phyloP scores from a whole-genome alignment of 2,888 invertebrate genomes.

The Octonoba sinensis region DNA sequence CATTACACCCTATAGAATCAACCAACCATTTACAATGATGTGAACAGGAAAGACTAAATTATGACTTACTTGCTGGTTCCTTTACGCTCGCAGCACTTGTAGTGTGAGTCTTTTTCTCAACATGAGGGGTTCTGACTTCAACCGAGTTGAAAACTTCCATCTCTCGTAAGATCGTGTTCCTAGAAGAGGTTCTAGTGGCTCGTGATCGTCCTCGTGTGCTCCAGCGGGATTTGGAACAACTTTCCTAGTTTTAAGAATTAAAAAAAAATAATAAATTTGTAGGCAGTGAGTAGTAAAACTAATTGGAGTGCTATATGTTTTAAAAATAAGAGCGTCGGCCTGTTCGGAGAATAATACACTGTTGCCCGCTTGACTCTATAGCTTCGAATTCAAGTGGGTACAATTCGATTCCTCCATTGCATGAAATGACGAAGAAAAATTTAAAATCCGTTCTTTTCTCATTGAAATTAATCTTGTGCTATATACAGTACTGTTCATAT shows the following conservation, averaged over 20 bases:
- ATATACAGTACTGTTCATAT: no score
- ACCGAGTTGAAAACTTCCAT: slow-evolving; percentile 85
- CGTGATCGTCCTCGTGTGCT: slow-evolving; percentile 6
- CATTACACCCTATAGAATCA: no score
- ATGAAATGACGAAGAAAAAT: no score
- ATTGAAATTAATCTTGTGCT: no score
- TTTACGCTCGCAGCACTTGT: background rate
- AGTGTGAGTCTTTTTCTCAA: slow-evolving; percentile 73
- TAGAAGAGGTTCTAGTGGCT: background rate
- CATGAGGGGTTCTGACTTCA: slow-evolving; percentile 83
- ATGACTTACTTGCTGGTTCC: background rate
- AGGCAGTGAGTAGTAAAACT: background rate
- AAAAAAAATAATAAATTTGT: background rate
- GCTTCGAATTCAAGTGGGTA: no score
- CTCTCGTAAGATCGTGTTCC: slow-evolving; percentile 73
- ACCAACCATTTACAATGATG: no score
- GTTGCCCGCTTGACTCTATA: no score
- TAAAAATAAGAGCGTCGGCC: no score
- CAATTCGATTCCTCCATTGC: no score
- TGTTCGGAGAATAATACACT: no score
- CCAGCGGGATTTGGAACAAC: slow-evolving; percentile 13
- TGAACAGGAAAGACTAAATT: no score
- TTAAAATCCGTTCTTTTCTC: no score
- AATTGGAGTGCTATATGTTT: background rate
- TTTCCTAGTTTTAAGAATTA: slow-evolving; percentile 13